These are phyloP conservation scores for Lytechinus pictus DNA, from an alignment of 35 echinoderm and acorn worm genomes.

Conservation along the genomic window DNA sequence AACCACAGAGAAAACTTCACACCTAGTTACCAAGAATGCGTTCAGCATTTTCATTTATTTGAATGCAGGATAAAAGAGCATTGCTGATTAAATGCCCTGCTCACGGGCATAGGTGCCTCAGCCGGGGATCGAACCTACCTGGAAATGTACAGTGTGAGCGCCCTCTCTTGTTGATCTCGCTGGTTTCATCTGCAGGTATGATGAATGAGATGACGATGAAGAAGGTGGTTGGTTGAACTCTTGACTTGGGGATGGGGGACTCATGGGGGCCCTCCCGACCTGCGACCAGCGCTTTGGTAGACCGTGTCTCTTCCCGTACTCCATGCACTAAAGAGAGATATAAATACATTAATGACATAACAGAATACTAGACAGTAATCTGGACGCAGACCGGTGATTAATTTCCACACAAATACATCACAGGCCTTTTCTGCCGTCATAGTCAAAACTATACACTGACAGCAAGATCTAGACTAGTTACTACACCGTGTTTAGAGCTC, in stretches of 20 bases:
- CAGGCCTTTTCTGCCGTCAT: neutral
- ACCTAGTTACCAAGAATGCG: too few relatives aligned
- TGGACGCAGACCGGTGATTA: too few relatives aligned
- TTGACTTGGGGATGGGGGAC: neutral
- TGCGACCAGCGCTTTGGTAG: slow-evolving; percentile 52
- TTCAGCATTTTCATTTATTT: too few relatives aligned
- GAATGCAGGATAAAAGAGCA: too few relatives aligned
- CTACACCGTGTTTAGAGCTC: neutral
- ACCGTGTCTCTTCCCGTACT: slow-evolving; percentile 69
- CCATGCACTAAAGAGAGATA: slow-evolving; percentile 57
- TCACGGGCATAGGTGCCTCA: too few relatives aligned
- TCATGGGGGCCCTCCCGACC: slow-evolving; percentile 31
- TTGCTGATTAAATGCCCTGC: too few relatives aligned
- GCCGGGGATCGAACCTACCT: too few relatives aligned
- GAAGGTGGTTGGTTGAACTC: slow-evolving; percentile 1
- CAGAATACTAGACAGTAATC: too few relatives aligned
- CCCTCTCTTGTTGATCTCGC: neutral
- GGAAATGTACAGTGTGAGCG: neutral
- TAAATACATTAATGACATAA: neutral
- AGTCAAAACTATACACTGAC: too few relatives aligned
- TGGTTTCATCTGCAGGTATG: slow-evolving; percentile 62
- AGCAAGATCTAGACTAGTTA: too few relatives aligned
- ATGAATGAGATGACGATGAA: slow-evolving; percentile 57
- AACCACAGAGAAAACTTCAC: too few relatives aligned
- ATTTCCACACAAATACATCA: neutral